These are phyloP conservation scores for Syngnathoides biaculeatus DNA, from an alignment of 2,113 vertebrate genomes.

Conservation along the genomic window DNA sequence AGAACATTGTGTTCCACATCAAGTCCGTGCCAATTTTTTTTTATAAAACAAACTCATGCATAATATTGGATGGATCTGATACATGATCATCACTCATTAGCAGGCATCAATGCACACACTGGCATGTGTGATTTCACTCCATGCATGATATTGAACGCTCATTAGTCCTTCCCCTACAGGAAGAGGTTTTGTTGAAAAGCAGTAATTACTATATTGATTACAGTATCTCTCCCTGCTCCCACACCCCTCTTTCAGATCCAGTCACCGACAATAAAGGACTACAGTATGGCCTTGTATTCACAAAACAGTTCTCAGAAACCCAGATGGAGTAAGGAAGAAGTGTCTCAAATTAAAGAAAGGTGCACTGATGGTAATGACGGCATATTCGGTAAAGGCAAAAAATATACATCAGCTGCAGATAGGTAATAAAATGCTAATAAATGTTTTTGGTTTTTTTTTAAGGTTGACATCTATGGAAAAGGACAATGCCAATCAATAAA, in stretches of 20 bases:
- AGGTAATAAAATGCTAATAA: no score
- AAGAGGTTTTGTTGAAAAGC: conserved; percentile 14
- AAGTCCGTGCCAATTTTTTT: neutral
- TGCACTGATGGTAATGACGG: neutral
- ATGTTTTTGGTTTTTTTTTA: no score
- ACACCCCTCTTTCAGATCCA: conserved; percentile 13
- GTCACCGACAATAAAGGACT: neutral
- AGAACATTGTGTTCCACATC: neutral
- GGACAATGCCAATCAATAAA: neutral
- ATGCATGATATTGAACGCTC: conserved; percentile 17
- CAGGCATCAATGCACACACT: neutral
- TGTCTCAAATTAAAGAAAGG: neutral
- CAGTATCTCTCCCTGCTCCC: neutral
- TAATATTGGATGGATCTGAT: neutral
- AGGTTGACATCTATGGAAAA: neutral
- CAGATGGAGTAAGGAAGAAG: neutral
- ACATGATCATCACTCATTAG: conserved; percentile 7
- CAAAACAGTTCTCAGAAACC: neutral
- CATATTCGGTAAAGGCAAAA: neutral
- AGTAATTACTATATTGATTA: conserved; percentile 49
- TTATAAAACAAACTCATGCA: neutral
- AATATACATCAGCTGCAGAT: neutral
- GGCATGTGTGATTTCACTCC: conserved; percentile 5
- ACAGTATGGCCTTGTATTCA: neutral
- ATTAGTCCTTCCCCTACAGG: conserved; percentile 9